Conservation (phyloP, 1,140 invertebrate species). For the Chrysoperla carnea region DNA sequence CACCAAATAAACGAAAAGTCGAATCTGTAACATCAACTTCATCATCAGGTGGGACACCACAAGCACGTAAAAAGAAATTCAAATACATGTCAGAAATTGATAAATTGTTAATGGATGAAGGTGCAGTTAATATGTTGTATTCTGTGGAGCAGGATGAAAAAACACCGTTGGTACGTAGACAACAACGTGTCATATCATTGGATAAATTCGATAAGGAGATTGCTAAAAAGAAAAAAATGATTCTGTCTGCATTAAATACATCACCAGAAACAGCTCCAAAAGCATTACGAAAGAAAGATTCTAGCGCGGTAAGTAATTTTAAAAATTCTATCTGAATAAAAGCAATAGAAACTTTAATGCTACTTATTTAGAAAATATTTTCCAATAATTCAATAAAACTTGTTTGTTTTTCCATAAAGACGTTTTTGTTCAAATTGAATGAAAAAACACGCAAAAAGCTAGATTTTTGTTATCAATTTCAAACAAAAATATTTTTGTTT, state of each 20-base stretch:
- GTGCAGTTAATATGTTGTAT: constrained; percentile 68
- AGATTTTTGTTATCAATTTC: too few species aligned
- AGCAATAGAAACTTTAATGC: too few species aligned
- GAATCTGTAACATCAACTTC: constrained; percentile 15
- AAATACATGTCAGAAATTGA: constrained; percentile 53
- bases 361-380: too few species aligned
- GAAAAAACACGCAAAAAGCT: too few species aligned
- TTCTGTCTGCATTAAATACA: constrained; percentile 17
- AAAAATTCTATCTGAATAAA: too few species aligned
- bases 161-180: constrained; percentile 8
- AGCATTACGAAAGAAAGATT: constrained; percentile 18
- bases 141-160: constrained; percentile 42
- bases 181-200: constrained; percentile 24
- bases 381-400: too few species aligned
- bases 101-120: constrained; percentile 61
- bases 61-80: constrained; percentile 18
- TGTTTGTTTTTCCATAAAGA: too few species aligned
- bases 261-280: constrained; percentile 17
- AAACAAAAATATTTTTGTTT: too few species aligned
- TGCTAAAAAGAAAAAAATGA: constrained; percentile 28
- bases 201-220: constrained; percentile 30
- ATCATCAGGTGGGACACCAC: constrained; percentile 2
- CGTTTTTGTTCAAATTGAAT: too few species aligned
- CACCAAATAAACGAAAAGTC: constrained; percentile 3
- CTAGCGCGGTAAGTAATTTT: too few species aligned